Base-by-base conservation (phyloP, 2,797 vertebrate species). In the Telmatherina bonti region DNA sequence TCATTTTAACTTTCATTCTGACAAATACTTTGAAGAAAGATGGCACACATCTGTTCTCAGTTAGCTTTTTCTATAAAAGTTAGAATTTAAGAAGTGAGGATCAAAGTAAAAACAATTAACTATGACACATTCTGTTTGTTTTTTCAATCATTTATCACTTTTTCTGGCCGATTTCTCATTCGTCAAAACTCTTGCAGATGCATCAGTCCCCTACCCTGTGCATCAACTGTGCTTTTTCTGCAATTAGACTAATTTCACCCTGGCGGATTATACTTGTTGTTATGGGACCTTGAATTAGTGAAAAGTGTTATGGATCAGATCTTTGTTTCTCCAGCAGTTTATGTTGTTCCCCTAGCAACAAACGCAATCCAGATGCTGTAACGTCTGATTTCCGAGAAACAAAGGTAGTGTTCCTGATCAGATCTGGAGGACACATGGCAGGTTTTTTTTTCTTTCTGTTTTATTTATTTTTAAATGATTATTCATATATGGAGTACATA, bases 361-460 rank as follows among this genome's bases (percentile, higher is more conserved):
- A 84, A 91, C 81, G 61, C 45, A 79, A 88, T 80, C 83, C 84
- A 89, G 82, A 88, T 85, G 87, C 68, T 79, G 71, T 76, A 72
- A 74, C 72, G 67, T 82, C 47, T 2, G 22, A 77, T 80, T 85
- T 84, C 75, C 31, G 15, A 79, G 86, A 83, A 76, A 15, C 56
- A 27, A 70, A 43, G 71, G 69, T 69, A 47, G n/a, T 20, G 41
- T 84, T 64, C 43, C 61, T 63, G 78, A 78, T 85, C 65, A 26
- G 11, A 61, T 73, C 30, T 68, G 26, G 52, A 75, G 58, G 36
- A 68, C 43, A 27, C 35, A 62, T 59, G 24, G 7, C 26, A 16
- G 7, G 15, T 2, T 47, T 52, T 43, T 70, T 22, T 10, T 31
- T 20, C 5, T 20, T 2, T 9, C 53, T 60, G 51, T 29, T 70